Evolutionary conservation across 2,797 vertebrate species (phyloP).

Genomic region (Bothrops alternatus): DNA sequence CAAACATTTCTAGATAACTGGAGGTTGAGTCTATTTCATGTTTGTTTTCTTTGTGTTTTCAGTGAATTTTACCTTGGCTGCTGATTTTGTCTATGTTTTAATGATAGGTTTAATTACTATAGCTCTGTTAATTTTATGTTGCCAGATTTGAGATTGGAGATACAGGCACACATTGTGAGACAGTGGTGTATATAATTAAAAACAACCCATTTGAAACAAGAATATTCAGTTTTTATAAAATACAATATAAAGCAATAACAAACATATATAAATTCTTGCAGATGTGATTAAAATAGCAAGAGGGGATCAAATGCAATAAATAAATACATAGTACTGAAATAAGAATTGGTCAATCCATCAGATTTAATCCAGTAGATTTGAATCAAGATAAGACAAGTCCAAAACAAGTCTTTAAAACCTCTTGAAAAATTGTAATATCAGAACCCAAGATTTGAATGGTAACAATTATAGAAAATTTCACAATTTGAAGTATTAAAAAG

Average conservation of each 20-base stretch:
- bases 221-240: neutral
- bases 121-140: neutral
- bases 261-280: neutral
- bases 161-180: neutral
- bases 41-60: neutral
- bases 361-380: neutral
- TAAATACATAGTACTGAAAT: neutral
- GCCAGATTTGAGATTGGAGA: neutral
- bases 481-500: neutral
- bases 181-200: neutral
- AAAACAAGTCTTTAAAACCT: neutral
- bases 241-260: neutral
- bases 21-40: neutral
- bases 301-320: neutral
- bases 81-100: neutral
- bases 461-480: neutral
- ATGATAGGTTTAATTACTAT: neutral
- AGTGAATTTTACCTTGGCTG: neutral
- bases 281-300: neutral
- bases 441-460: neutral
- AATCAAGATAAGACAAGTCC: neutral
- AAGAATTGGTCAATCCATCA: neutral
- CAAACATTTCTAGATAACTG: neutral
- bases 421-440: neutral
- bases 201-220: neutral